Evolutionary conservation across 2,888 invertebrate genomes (phyloP), one percentile per base, ranked within the genome.

Genomic region (Synergus japonicus): DNA sequence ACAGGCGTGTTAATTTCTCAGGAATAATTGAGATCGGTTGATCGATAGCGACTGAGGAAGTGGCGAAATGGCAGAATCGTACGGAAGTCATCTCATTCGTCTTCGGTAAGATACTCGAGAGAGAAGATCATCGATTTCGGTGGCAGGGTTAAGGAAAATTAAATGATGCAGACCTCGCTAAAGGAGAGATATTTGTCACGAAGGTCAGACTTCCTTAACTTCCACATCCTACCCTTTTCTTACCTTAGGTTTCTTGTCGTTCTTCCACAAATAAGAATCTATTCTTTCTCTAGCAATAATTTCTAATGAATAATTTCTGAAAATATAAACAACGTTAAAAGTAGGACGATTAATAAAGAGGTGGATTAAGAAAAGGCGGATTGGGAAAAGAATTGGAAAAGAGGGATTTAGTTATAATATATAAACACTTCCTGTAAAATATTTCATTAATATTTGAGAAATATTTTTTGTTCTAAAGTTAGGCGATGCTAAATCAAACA

Each of bases 101-200:
- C 91, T 92, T 90, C 89, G 87, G 87, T 88, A 89, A 90, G 90
- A 89, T 89, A 90, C 89, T 89, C 88, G 86, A 86, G 87, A 89
- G 88, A 89, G 89, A 85, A 90, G 91, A 91, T 91, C 92, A 91
- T 92, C 91, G 92, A 91, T 92, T 92, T 88, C 87, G 87, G 87
- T 85, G 86, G 86, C 86, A 83, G 86, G 87, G 86, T 88, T 90
- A 90, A 92, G 91, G 92, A 91, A 92, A 92, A 92, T 92, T 92
- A 91, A 92, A 92, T 92, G 92, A 92, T 91, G 91, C 91, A 89
- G 90, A 89, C 91, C 89, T 85, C 85, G 88, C 86, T 89, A 89
- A 90, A 91, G 90, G 90, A 88, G 88, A 89, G 90, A 91, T 92
- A 92, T 92, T 92, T 91, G 91, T 92, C 91, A 60, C 22, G 22